Evolutionary conservation across 2,113 vertebrate species (phyloP).

Genomic region (Bubo scandiacus): DNA sequence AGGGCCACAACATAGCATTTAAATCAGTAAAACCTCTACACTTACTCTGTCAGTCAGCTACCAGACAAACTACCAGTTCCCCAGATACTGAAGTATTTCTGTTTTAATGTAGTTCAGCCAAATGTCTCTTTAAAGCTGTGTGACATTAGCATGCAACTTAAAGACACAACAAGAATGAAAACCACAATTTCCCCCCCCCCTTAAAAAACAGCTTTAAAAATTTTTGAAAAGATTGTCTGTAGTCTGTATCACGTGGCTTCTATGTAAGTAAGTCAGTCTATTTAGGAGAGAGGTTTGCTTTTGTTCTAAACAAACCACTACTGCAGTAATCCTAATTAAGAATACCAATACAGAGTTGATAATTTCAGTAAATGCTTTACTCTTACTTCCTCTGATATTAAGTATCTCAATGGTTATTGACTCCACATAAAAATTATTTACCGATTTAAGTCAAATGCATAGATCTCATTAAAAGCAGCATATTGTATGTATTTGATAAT

Average conservation of each 20-base stretch:
- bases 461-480: slow-evolving; percentile 9
- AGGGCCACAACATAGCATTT: background rate
- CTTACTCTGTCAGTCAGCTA: background rate
- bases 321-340: background rate
- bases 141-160: background rate
- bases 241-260: background rate
- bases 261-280: background rate
- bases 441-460: background rate
- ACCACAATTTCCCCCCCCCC: accelerated
- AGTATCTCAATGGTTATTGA: background rate
- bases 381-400: background rate
- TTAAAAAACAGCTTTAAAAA: background rate
- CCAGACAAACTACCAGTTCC: background rate
- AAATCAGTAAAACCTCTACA: background rate
- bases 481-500: background rate
- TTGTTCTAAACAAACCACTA: background rate
- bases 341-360: background rate
- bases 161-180: background rate
- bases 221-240: background rate
- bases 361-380: background rate
- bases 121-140: background rate
- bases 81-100: background rate
- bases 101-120: background rate
- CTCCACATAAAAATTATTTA: background rate
- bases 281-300: background rate